Evolutionary conservation across 2,888 invertebrate species (phyloP).

Genomic region (Cryptophagus acutangulus): DNA sequence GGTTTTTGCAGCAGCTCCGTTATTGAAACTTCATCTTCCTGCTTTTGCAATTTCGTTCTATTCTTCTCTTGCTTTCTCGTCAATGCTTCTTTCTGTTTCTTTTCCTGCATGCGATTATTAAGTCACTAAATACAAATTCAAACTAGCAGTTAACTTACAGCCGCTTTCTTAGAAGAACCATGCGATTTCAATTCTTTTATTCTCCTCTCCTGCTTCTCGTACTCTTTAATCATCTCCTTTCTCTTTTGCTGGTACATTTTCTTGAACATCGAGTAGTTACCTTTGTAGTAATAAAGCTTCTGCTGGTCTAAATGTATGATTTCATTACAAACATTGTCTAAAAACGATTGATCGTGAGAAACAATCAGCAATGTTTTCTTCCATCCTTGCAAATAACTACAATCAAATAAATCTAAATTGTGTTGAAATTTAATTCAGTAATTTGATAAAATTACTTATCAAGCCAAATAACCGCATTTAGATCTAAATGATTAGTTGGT

Average conservation of each 20-base stretch:
- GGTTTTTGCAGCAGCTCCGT: slow-evolving; percentile 83
- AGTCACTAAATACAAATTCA: slow-evolving; percentile 5
- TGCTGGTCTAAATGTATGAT: slow-evolving; percentile 94
- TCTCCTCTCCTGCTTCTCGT: slow-evolving; percentile 95
- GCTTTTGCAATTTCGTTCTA: slow-evolving; percentile 71
- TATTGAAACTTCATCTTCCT: slow-evolving; percentile 75
- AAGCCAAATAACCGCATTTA: slow-evolving; percentile 99
- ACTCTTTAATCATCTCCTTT: slow-evolving; percentile 93
- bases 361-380: slow-evolving; percentile 98
- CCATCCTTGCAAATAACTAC: slow-evolving; percentile 92
- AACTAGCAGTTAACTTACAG: slow-evolving; percentile 50
- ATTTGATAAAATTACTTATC: slow-evolving; percentile 71
- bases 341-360: slow-evolving; percentile 99
- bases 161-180: slow-evolving; percentile 93
- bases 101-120: slow-evolving; percentile 63
- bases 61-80: slow-evolving; percentile 93
- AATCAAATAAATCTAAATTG: slow-evolving; percentile 10
- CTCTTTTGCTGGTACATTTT: slow-evolving; percentile 97
- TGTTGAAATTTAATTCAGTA: slow-evolving; percentile 5
- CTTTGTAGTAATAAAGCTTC: slow-evolving; percentile 94
- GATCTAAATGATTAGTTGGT: slow-evolving; percentile 98
- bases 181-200: slow-evolving; percentile 92
- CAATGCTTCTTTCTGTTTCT: slow-evolving; percentile 85
- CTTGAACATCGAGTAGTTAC: slow-evolving; percentile 97
- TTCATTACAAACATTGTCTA: slow-evolving; percentile 99